A percentile compares a stretch with the other conserved stretches of the same genome.
phyloP scores from a whole-genome alignment of 2,113 vertebrate genomes.

The Strix aluco region DNA sequence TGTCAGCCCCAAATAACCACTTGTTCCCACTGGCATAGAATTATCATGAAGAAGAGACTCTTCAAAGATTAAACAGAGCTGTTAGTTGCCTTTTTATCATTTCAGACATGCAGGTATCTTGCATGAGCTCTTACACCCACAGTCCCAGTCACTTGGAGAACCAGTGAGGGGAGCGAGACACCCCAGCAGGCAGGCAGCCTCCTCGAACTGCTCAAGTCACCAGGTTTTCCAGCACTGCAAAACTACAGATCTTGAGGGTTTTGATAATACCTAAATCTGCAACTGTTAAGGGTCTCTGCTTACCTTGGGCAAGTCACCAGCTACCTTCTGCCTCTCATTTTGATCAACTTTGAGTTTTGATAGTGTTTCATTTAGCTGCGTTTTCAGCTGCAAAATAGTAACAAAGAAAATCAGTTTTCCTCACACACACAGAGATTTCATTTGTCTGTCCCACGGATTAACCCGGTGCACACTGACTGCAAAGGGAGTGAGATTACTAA shows the following conservation, averaged over 20 bases:
- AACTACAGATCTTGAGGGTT: neutral
- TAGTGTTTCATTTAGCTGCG: constrained; percentile 86
- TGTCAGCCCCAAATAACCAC: neutral
- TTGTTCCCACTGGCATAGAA: neutral
- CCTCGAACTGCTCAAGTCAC: neutral
- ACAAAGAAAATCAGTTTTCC: neutral
- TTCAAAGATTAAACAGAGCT: neutral
- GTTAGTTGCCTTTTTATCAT: neutral
- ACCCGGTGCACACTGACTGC: constrained; percentile 24
- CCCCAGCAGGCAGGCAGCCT: neutral
- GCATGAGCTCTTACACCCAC: neutral
- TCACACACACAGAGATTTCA: neutral
- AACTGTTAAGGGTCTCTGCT: neutral
- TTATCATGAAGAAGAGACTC: neutral
- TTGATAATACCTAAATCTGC: neutral
- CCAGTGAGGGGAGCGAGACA: neutral
- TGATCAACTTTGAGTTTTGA: constrained; percentile 89
- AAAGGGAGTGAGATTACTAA: constrained; percentile 1
- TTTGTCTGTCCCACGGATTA: neutral
- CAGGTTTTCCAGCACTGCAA: neutral
- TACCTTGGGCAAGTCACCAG: constrained; percentile 91
- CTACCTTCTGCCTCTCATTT: constrained; percentile 87
- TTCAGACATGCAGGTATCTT: neutral
- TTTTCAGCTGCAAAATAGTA: constrained; percentile 88
- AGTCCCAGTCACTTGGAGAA: neutral